These are phyloP conservation scores for Hystrix brachyura DNA, from an alignment of 2,113 vertebrate genomes.

Conservation along the genomic window DNA sequence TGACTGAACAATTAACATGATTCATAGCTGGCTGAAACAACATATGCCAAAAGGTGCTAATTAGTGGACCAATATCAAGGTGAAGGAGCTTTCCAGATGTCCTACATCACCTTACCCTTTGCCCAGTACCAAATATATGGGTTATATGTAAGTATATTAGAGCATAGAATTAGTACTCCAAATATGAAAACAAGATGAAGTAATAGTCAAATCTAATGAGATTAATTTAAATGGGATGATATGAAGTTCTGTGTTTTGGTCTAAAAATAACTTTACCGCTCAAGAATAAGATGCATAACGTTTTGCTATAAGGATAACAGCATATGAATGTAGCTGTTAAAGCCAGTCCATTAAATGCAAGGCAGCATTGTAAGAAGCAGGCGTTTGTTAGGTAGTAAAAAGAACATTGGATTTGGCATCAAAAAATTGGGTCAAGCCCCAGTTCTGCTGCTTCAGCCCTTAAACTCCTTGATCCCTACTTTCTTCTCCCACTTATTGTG, in stretches of 20 bases:
- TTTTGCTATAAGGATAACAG: conserved; percentile 16
- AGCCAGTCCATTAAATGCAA: conserved; percentile 17
- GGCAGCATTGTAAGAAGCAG: conserved; percentile 33
- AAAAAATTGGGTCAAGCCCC: conserved; percentile 48
- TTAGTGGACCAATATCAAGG: conserved; percentile 59
- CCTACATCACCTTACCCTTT: conserved; percentile 53
- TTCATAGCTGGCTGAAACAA: conserved; percentile 62
- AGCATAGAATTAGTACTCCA: conserved; percentile 33
- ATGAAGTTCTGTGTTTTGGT: conserved; percentile 56
- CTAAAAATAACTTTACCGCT: conserved; percentile 38
- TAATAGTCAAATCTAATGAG: conserved; percentile 42
- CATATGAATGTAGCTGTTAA: conserved; percentile 28
- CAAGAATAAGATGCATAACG: background rate
- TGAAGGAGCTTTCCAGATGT: conserved; percentile 64
- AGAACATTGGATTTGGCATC: conserved; percentile 24
- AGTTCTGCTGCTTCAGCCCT: conserved; percentile 36
- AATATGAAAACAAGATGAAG: conserved; percentile 24
- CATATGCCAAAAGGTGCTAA: conserved; percentile 62
- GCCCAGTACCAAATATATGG: conserved; percentile 22
- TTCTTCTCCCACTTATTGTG: conserved; percentile 37
- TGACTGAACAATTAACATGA: conserved; percentile 59
- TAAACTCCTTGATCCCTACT: conserved; percentile 49
- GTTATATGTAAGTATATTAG: conserved; percentile 45
- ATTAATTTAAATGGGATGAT: conserved; percentile 43
- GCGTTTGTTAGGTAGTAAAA: conserved; percentile 39